phyloP scores from a whole-genome alignment of 2,113 vertebrate genomes.

The Tor tambroides region DNA sequence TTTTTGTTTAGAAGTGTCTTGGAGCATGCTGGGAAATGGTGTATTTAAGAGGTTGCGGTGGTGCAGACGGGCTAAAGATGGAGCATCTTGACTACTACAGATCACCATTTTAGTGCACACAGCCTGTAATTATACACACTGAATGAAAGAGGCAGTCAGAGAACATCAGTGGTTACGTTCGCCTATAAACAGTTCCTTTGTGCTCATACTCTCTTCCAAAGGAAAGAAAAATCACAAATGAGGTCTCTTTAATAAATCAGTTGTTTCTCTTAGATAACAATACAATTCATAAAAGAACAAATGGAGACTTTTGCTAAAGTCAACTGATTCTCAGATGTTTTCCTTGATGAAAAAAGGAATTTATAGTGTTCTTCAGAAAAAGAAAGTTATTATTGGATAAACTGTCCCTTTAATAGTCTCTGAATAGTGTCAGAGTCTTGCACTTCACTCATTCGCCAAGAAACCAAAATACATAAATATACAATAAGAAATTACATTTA shows the following conservation, averaged over 20 bases:
- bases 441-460: not conserved
- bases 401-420: not conserved
- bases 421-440: not conserved
- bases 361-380: too few relatives aligned
- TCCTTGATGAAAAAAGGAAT: too few relatives aligned
- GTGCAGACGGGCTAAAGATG: slow-evolving; percentile 42
- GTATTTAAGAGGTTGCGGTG: slow-evolving; percentile 47
- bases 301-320: not conserved
- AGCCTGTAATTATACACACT: slow-evolving; percentile 52
- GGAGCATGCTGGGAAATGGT: slow-evolving; percentile 41
- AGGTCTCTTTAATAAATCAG: not conserved
- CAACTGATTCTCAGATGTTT: not conserved
- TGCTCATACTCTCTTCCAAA: not conserved
- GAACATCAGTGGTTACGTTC: slow-evolving; percentile 33
- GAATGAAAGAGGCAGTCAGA: slow-evolving; percentile 44
- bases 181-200: slow-evolving; percentile 42
- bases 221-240: not conserved
- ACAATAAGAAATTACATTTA: not conserved
- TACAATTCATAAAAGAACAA: not conserved
- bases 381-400: not conserved
- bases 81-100: slow-evolving; percentile 35
- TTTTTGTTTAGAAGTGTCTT: slow-evolving; percentile 33
- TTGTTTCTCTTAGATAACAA: not conserved
- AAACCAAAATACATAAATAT: not conserved
- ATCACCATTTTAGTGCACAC: slow-evolving; percentile 35